Evolutionary conservation across 2,888 invertebrate genomes (phyloP).

Genomic region (Ceratothoa steindachneri): DNA sequence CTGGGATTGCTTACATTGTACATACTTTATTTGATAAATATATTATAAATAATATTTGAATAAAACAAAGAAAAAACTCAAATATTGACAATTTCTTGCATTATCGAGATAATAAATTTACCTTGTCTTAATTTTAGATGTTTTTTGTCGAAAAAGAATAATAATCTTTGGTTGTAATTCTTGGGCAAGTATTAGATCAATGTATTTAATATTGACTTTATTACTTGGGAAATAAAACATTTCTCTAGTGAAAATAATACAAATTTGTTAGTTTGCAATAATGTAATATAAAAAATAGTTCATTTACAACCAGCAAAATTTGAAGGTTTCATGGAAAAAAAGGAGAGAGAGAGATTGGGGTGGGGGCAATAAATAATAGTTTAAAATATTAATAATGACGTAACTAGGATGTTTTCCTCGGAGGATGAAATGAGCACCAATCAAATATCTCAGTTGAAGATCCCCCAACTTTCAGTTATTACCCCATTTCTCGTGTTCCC

Average conservation of each 20-base stretch:
- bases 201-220: not conserved
- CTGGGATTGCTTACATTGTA: no score
- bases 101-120: not conserved
- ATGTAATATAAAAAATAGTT: not conserved
- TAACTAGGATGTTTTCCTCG: not conserved
- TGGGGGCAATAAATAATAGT: not conserved
- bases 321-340: not conserved
- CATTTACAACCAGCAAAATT: not conserved
- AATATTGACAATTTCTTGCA: no score
- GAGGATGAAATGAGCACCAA: not conserved
- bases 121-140: not conserved
- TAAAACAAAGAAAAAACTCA: no score
- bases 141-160: not conserved
- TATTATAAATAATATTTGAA: no score
- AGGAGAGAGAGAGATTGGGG: not conserved
- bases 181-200: not conserved
- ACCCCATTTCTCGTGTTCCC: not conserved
- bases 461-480: no score
- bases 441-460: no score
- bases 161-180: not conserved
- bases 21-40: no score
- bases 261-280: not conserved
- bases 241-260: not conserved
- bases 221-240: not conserved
- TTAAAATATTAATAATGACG: not conserved